Conservation (phyloP, 2,113 vertebrate genomes). For the Corythoichthys intestinalis region DNA sequence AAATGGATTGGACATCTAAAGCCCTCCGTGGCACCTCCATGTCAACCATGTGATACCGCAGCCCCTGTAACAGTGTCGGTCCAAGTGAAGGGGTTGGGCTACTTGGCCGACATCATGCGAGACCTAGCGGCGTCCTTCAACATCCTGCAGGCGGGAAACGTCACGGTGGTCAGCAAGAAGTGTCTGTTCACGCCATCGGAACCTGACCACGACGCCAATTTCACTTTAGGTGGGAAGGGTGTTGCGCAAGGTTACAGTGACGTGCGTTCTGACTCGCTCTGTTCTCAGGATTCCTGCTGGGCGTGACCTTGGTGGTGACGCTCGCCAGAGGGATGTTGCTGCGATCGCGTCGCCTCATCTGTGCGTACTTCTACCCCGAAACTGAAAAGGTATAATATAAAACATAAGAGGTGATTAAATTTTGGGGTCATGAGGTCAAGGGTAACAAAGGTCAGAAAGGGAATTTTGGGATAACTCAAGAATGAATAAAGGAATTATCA, state of each 20-base stretch:
- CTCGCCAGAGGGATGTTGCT: slow-evolving; percentile 68
- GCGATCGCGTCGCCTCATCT: slow-evolving; percentile 73
- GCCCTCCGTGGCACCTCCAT: too few relatives aligned
- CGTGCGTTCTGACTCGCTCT: background rate
- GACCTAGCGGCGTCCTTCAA: slow-evolving; percentile 80
- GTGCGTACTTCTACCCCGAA: slow-evolving; percentile 74
- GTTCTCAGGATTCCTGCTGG: slow-evolving; percentile 75
- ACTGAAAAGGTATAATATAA: slow-evolving; percentile 72
- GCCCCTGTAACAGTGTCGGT: slow-evolving; percentile 70
- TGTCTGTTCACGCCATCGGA: slow-evolving; percentile 74
- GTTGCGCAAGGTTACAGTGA: background rate
- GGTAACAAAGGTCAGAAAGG: too few relatives aligned
- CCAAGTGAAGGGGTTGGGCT: slow-evolving; percentile 76
- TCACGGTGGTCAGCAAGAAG: slow-evolving; percentile 78
- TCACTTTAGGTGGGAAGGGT: slow-evolving; percentile 31
- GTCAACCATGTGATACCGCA: slow-evolving; percentile 31
- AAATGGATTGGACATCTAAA: too few relatives aligned
- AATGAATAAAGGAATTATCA: too few relatives aligned
- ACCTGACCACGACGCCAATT: slow-evolving; percentile 59
- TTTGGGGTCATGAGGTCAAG: too few relatives aligned
- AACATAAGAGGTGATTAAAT: too few relatives aligned
- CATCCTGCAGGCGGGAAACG: slow-evolving; percentile 75
- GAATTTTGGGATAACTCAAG: too few relatives aligned
- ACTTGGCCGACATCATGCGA: slow-evolving; percentile 77
- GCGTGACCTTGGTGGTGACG: slow-evolving; percentile 70